These are phyloP conservation scores for Ericerus pela DNA, from an alignment of 1,140 invertebrate genomes.

Conservation along the genomic window DNA sequence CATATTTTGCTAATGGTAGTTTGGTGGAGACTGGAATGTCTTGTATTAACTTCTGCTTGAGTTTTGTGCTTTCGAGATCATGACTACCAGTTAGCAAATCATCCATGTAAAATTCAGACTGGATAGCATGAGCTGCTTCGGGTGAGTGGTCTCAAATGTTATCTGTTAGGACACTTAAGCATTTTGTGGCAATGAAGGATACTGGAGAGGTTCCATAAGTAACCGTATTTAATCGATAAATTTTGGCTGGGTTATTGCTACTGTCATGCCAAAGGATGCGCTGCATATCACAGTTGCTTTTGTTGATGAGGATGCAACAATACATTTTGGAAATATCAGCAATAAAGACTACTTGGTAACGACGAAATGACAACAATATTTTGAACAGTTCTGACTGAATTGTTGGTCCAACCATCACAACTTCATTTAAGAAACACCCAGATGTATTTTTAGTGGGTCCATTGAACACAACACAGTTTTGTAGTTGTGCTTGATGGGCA, in stretches of 20 bases:
- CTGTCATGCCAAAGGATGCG: background rate
- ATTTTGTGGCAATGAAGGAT: background rate
- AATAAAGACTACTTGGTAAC: background rate
- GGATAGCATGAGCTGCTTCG: no score
- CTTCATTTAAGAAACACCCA: background rate
- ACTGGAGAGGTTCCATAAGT: background rate
- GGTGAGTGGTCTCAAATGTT: background rate
- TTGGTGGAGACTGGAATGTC: no score
- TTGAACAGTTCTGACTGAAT: background rate
- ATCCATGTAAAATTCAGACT: no score
- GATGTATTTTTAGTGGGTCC: no score
- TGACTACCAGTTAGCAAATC: no score
- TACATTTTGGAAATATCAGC: background rate
- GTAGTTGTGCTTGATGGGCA: no score
- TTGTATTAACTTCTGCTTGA: no score
- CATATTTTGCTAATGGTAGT: no score
- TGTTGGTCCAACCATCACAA: background rate
- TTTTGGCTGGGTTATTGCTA: background rate
- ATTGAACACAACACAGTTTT: no score
- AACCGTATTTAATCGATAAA: conserved; percentile 9
- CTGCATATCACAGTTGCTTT: background rate
- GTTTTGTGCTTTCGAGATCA: no score
- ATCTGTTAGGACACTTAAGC: background rate
- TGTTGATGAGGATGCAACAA: background rate
- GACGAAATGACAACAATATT: background rate